Base-by-base conservation (phyloP, 2,797 vertebrate species). In the Garrulus glandarius region DNA sequence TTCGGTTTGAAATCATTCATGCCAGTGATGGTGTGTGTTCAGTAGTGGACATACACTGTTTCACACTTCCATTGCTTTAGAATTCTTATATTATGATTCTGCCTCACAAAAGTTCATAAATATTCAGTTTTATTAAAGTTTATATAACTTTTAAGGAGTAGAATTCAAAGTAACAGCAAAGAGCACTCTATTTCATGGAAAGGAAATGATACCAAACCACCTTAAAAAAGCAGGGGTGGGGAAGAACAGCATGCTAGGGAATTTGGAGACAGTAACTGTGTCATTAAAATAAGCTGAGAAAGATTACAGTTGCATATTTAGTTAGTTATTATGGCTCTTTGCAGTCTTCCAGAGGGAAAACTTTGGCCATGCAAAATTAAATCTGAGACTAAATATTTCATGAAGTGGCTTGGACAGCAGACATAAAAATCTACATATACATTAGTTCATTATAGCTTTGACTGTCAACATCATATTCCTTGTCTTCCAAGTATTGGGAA, bases 291-390 rank as follows among this genome's bases (percentile, higher is more conserved):
- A 94, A 94, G 59, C 89, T 87, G 83, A 90, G 77, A 84, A 63
- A 91, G 84, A 89, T 84, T 95, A 95, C 60, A 92, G 86, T 75
- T 87, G 63, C 63, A 82, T 89, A 93, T 95, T 93, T 94, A 84
- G 70, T 87, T 87, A 89, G 88, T 93, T 95, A 93, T 88, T 96
- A 96, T 82, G 81, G 86, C 82, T 87, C 86, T 94, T 34, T 89
- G 60, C 81, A 96, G 77, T 64, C 63, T 94, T 94, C 84, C 88
- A 89, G 87, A 82, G 71, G 90, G 94, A 93, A 93, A 95, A 72
- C 56, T 94, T 92, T 22, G 75, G 44, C 90, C 56, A 79, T 50
- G 49, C 56, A 84, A 89, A 94, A 91, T 93, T 95, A 89, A 95
- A 84, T 83, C 67, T 83, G 67, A 56, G 70, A 84, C 92, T 89